Evolutionary conservation across 2,113 vertebrate genomes (phyloP).

Genomic region (Nibea coibor): DNA sequence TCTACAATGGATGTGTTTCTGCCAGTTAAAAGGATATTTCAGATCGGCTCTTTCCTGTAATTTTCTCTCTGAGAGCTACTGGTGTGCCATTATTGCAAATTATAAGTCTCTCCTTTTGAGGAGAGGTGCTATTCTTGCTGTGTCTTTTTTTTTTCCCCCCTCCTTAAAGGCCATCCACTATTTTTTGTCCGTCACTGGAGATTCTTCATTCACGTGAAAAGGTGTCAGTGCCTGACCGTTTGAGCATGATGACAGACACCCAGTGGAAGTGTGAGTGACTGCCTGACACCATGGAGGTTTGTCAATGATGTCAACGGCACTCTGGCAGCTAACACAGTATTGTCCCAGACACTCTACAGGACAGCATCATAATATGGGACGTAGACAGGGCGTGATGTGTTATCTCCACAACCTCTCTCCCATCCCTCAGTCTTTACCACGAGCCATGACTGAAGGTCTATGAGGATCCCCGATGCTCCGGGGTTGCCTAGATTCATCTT

Average conservation of each 20-base stretch:
- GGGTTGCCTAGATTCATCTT: conserved; percentile 77
- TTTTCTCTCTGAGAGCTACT: conserved; percentile 87
- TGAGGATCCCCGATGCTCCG: conserved; percentile 69
- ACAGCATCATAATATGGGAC: conserved; percentile 64
- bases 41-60: conserved; percentile 86
- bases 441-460: conserved; percentile 65
- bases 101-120: conserved; percentile 85
- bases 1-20: conserved; percentile 84
- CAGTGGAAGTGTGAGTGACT: conserved; percentile 82
- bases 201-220: conserved; percentile 86
- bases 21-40: conserved; percentile 85
- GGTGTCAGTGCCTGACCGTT: conserved; percentile 87
- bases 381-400: conserved; percentile 69
- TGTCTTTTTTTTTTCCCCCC: conserved; percentile 67
- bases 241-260: conserved; percentile 87
- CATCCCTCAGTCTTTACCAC: conserved; percentile 75
- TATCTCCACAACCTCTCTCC: conserved; percentile 76
- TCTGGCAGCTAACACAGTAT: conserved; percentile 80
- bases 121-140: conserved; percentile 86
- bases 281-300: conserved; percentile 76
- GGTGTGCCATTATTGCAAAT: conserved; percentile 94
- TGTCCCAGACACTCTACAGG: conserved; percentile 73
- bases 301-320: conserved; percentile 79
- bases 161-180: conserved; percentile 78
- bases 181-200: conserved; percentile 85